phyloP scores from a whole-genome alignment of 1,140 invertebrate species.

The Chrysopa pallens region DNA sequence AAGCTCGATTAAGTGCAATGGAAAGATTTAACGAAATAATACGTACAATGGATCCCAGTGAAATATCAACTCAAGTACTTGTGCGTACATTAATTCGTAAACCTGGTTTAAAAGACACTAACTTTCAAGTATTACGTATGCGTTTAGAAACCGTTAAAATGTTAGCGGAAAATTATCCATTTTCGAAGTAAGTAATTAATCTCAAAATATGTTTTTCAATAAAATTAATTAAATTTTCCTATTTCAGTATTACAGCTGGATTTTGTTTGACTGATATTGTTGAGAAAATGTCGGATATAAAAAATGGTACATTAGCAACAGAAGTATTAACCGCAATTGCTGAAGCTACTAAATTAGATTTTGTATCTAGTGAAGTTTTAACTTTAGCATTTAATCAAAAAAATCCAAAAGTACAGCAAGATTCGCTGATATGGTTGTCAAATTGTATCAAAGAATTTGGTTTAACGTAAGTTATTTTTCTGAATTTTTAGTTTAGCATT shows the following conservation, averaged over 20 bases:
- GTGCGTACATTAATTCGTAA: conserved; percentile 61
- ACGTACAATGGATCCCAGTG: conserved; percentile 36
- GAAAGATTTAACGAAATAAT: conserved; percentile 51
- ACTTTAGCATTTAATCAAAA: conserved; percentile 69
- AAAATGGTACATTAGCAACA: conserved; percentile 49
- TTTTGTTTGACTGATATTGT: conserved; percentile 61
- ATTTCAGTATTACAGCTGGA: conserved; percentile 45
- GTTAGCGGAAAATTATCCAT: conserved; percentile 54
- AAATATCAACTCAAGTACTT: conserved; percentile 55
- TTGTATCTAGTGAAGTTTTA: conserved; percentile 49
- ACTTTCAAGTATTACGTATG: conserved; percentile 81
- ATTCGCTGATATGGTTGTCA: conserved; percentile 63
- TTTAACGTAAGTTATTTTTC: conserved; percentile 34
- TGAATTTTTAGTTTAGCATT: too few species aligned
- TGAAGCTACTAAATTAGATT: conserved; percentile 59
- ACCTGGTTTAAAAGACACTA: conserved; percentile 82
- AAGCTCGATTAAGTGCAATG: conserved; percentile 52
- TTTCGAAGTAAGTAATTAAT: conserved; percentile 37
- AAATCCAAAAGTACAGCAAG: conserved; percentile 80
- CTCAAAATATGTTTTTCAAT: not conserved
- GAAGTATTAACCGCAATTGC: conserved; percentile 58
- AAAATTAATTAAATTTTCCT: conserved; percentile 1
- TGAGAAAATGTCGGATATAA: conserved; percentile 70
- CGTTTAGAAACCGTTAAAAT: conserved; percentile 61
- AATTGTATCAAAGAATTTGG: conserved; percentile 73